Evolutionary conservation across 2,797 vertebrate species (phyloP), one percentile per base, ranked within the genome.

Genomic region (Chelidonichthys spinosus): DNA sequence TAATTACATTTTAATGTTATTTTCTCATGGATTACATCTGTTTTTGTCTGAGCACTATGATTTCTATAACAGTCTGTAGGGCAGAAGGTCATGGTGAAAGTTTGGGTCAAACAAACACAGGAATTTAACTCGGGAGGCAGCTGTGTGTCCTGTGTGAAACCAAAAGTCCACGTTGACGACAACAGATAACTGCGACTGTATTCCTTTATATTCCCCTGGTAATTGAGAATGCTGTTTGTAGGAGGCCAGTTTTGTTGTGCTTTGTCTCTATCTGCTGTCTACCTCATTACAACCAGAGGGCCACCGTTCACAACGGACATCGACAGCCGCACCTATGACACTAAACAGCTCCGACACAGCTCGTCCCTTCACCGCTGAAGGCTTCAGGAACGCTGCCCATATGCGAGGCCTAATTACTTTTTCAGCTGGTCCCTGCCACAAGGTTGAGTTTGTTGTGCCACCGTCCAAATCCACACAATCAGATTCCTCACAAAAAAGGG

Each of bases 381-480:
- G 67, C 68, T 63, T 67, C 18, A 9, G 62, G 85, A 67, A 85
- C 49, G 43, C 79, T 14, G 49, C 71, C 87, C 89, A 87, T 90
- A 89, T 86, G 90, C 63, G 85, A 61, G 79, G 63, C 71, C 87
- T 92, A 93, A 94, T 93, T 93, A 93, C 89, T 88, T 87, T 85
- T 85, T 86, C 75, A 54, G 78, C 83, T 68, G 73, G 84, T 79
- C 89, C 82, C 83, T 55, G 87, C 66, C 87, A 90, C 93, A 93
- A 94, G 91, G 93, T 92, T 87, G 59, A 62, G 69, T 87, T 92
- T 90, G 88, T 91, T 91, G 92, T 87, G 89, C 89, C 87, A 89
- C 87, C 74, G 82, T 88, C 87, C 84, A 85, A 25, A 87, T 90
- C 90, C 90, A 56, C 87, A 86, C 91, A 86, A 92, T 93, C 90